Base-by-base conservation (phyloP, 2,113 vertebrate species). In the Eira barbara region DNA sequence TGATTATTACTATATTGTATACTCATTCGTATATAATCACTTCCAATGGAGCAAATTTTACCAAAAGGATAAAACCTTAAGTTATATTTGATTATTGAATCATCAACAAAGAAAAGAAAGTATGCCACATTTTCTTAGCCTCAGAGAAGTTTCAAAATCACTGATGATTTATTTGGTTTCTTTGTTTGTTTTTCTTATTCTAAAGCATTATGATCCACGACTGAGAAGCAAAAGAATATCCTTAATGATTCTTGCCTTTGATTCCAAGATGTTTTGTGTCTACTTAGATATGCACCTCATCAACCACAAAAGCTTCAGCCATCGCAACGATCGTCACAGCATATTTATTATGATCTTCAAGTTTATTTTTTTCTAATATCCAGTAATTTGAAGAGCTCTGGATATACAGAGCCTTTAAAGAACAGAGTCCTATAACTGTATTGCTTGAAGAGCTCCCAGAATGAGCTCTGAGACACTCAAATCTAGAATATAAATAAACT, bases 391-490 rank as follows among this genome's bases (percentile, higher is more conserved):
- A 90, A 84, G 42, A 90, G 18, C 49, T 36, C 9, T 49, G 17
- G 6, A 80, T 27, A 69, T 25, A 76, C 2, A 92, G 13, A 69
- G 20, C 4, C 23, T 89, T 78, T 52, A 29, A 95, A 52, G n/a
- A 27, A 83, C 18, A 71, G 39, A 74, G 7, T 42, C 61, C 23
- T 21, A 63, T 47, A 91, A 89, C 55, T n/a, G 69, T 85, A 78
- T 73, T 71, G 39, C 27, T 93, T 91, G 23, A 93, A 96, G 31
- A 57, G n/a, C 83, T 94, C 55, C 29, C 42, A 88, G 91, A 92
- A 91, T 93, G 27, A 89, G 8, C 57, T 78, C 73, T 81, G 42
- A 92, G 42, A 93, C 94, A 57, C 34, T 82, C 71, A 97, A 92
- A 45, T 71, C 25, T 85, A 81, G 14, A 86, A 67, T 78, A 94